A percentile compares a stretch with the other conserved stretches of the same genome.
These are phyloP conservation scores for Anagrus nilaparvatae DNA, from an alignment of 1,140 invertebrate genomes.

Conservation along the genomic window DNA sequence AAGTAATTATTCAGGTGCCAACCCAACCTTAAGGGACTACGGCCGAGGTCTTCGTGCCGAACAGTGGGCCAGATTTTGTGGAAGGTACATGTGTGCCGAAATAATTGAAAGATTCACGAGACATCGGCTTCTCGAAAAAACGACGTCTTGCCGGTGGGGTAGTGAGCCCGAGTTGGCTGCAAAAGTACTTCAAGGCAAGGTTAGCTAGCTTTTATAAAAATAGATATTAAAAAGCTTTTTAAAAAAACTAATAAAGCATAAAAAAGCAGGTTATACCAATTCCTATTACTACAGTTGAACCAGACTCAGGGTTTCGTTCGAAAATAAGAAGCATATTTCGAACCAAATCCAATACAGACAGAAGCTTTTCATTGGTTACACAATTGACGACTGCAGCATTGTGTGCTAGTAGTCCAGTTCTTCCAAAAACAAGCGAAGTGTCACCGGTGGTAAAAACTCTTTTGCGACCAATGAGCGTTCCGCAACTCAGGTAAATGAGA, in stretches of 20 bases:
- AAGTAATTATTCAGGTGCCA: conserved; percentile 49
- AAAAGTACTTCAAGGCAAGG: conserved; percentile 43
- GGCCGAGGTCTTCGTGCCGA: conserved; percentile 60
- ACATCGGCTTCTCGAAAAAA: conserved; percentile 45
- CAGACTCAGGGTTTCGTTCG: too few species aligned
- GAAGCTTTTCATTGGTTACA: conserved; percentile 44
- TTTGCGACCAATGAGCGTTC: conserved; percentile 48
- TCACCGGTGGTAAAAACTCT: conserved; percentile 47
- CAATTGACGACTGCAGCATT: conserved; percentile 52
- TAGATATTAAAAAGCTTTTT: background rate
- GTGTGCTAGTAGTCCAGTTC: conserved; percentile 50
- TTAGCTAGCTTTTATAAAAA: conserved; percentile 16
- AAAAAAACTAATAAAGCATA: background rate
- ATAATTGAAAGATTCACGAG: conserved; percentile 61
- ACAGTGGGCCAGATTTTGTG: conserved; percentile 71
- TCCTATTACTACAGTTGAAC: conserved; percentile 22
- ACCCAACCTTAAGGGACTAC: conserved; percentile 59
- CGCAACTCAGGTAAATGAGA: conserved; percentile 43
- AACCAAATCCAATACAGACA: conserved; percentile 37
- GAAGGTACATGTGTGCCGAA: conserved; percentile 62
- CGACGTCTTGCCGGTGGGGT: conserved; percentile 49
- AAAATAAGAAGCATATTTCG: conserved; percentile 49
- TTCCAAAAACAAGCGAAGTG: conserved; percentile 42
- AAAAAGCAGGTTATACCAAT: conserved; percentile 31
- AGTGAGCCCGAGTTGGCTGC: conserved; percentile 46